Evolutionary conservation across 2,113 vertebrate species (phyloP), one percentile per base, ranked within the genome.

Genomic region (Pygoscelis antarcticus): DNA sequence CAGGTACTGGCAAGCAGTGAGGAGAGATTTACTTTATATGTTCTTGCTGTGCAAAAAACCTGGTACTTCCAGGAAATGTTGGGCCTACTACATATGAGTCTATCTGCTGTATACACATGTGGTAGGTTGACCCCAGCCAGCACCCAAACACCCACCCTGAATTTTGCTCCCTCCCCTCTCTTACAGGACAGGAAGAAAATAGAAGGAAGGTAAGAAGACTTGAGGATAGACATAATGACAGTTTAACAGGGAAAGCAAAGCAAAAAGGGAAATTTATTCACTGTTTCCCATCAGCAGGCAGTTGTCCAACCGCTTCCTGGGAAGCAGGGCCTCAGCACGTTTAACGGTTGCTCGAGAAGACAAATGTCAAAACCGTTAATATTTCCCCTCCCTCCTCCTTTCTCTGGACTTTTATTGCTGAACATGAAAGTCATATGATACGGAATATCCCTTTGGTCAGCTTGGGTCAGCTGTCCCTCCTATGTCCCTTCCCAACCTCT

Each of bases 21-120:
- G 29, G 18, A 77, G 61, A 69, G 8, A 74, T 69, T 82, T 77
- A 29, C 2, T 3, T 72, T 65, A 11, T 20, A 30, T 27, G 8
- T 51, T 81, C 49, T 72, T 84, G 25, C 10, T 69, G n/a, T 78
- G 40, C 5, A 76, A 58, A 76, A 60, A 26, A 1, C 1, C 10
- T 62, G 5, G 19, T 40, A 32, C 3, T 55, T 46, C 44, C 60
- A 30, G 20, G 27, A 57, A 85, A 36, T 51, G 7, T 34, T 74
- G 4, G 29, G 7, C 9, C 34, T 76, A 11, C 20, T 54, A 11
- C 0, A 0, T 23, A 11, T 32, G 30, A 6, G 21, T 72, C 11
- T 64, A 30, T 65, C 38, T 77, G 23, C 12, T 46, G 16, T 16
- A 13, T 34, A 49, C 5, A 12, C 2, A 7, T 17, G 21, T 60